Base-by-base conservation (phyloP, 2,113 vertebrate genomes). In the Chrysochloris asiatica region DNA sequence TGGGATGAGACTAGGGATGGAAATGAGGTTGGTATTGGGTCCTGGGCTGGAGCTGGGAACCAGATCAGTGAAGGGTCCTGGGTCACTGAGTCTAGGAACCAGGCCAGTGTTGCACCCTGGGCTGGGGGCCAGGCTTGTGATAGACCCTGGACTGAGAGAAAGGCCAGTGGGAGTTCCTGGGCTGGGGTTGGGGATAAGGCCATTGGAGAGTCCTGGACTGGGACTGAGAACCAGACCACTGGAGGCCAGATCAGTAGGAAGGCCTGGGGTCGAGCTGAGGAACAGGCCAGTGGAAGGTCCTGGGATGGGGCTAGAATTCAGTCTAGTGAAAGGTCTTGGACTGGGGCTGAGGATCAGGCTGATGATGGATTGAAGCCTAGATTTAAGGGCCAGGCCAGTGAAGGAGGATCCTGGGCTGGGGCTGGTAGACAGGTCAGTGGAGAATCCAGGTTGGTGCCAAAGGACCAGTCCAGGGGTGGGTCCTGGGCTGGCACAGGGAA, bases 1-100 rank as follows among this genome's bases (percentile, higher is more conserved):
- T 95, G 95, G 92, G 19, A 92, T 92, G 92, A 71, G 56, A 30
- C 90, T 81, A 92, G 65, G 65, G 12, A 33, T 67, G 65, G 16
- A 43, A 94, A 83, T 92, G 92, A 93, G 28, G 86, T 54, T 71
- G 41, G 69, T 93, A 36, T 91, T 95, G 88, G 85, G 21, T 91
- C 92, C n/a, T 95, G 92, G 92, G 45, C 83, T 33, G n/a, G n/a
- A n/a, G 41, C 82, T 94, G 90, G 75, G 72, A 91, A 96, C 50
- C 92, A 96, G 59, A 76, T 65, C 43, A 93, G 78, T 92, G 93
- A 75, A 78, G 90, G 41, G 11, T 8, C 95, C 79, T 96, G 93
- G 95, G 61, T 33, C 22, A 12, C 11, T 36, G 65, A 21, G n/a
- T 41, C 54, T 73, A 81, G 77, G 24, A 52, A 52, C 83, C 87